Conservation (phyloP, 2,113 vertebrate genomes). For the Mormoops blainvillei region DNA sequence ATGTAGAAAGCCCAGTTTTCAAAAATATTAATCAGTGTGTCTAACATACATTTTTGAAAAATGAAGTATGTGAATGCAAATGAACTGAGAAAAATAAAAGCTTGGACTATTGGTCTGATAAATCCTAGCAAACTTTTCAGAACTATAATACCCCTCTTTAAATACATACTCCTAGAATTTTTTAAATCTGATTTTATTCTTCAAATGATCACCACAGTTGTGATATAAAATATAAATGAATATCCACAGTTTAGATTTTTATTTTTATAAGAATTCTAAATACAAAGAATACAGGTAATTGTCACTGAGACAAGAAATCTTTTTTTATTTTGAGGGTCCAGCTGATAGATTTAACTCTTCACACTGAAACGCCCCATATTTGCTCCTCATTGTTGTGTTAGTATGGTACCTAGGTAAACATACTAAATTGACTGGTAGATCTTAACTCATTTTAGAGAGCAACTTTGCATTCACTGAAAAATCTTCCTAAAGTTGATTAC, state of each 20-base stretch:
- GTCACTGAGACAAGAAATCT: no score
- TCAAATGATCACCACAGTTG: neutral
- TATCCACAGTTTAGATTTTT: neutral
- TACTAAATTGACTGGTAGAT: no score
- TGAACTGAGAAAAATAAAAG: neutral
- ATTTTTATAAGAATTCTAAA: neutral
- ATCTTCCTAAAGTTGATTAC: no score
- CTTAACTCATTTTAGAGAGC: no score
- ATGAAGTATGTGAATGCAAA: neutral
- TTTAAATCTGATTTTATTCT: neutral
- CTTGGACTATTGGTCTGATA: neutral
- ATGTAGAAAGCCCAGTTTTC: neutral
- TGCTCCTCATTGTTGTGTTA: no score
- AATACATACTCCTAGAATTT: neutral
- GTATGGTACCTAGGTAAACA: no score
- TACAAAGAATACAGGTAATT: neutral
- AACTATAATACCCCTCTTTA: neutral
- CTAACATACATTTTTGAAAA: neutral
- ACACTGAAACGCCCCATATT: no score
- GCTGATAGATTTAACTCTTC: no score
- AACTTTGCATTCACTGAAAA: no score
- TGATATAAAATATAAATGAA: neutral
- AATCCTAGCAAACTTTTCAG: neutral
- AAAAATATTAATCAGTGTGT: neutral
- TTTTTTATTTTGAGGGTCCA: no score